Evolutionary conservation across 2,888 invertebrate species (phyloP), one percentile per base, ranked within the genome.

Genomic region (Nasonovia ribisnigri): DNA sequence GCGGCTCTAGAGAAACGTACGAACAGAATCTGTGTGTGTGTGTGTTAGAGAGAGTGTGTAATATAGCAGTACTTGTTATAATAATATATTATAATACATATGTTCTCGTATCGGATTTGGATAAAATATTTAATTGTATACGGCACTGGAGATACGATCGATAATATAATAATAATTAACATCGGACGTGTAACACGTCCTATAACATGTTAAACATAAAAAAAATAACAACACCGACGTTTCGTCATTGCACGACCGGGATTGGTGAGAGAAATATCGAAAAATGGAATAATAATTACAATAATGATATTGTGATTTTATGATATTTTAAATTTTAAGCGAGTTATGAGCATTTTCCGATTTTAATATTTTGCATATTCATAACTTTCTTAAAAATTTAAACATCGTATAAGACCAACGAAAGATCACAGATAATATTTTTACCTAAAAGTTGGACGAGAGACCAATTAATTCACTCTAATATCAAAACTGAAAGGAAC

Each of bases 91-190:
- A n/a, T n/a, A n/a, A 24, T 54, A 54, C 26, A 8, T 26, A 43
- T 88, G 29, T 88, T 29, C 36, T 36, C 77, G 16, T 20, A 42
- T 16, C 29, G 57, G 29, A 42, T 42, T 57, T 29, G 26, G 51
- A 54, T 51, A 36, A 36, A 36, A 77, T 77, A 77, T 77, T 43
- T 77, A 77, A 77, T 77, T 77, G 77, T 77, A n/a, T 29, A 43
- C 88, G 36, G 84, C 10, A 36, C 10, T n/a, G 20, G n/a, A 90
- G 90, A 90, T 67, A 46, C 48, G 67, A 90, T 90, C 90, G 90
- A 29, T 77, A 36, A 36, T 43, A 67, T 90, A 90, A 90, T 67
- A 43, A 90, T 90, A 48, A 77, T 90, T 90, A 67, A 67, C 67
- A 67, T 77, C 24, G 67, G 90, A 90, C 11, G 57, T 42, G 16